Evolutionary conservation across 2,888 invertebrate species (phyloP).

Genomic region (Cheilosia variabilis): DNA sequence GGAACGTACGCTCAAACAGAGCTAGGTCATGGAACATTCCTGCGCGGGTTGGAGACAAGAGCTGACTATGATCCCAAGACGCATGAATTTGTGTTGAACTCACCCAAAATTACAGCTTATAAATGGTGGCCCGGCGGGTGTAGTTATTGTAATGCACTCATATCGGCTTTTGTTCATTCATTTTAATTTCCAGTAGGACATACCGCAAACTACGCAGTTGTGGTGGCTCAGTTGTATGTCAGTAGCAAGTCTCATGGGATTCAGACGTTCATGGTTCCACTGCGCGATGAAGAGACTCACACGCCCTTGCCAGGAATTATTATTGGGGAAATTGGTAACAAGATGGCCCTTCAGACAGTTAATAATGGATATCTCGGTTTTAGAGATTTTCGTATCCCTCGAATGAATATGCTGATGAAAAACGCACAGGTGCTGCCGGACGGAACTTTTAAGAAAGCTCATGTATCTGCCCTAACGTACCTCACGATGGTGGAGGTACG

Average conservation of each 20-base stretch:
- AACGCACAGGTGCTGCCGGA: slow-evolving; percentile 95
- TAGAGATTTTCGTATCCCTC: slow-evolving; percentile 93
- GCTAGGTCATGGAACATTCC: slow-evolving; percentile 95
- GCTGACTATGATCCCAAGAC: slow-evolving; percentile 93
- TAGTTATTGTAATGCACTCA: slow-evolving; percentile 84
- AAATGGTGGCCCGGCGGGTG: slow-evolving; percentile 99
- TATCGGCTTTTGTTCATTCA: not conserved
- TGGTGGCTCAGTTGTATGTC: slow-evolving; percentile 95
- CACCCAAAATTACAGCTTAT: slow-evolving; percentile 93
- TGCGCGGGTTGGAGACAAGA: slow-evolving; percentile 93
- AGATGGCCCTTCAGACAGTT: slow-evolving; percentile 94
- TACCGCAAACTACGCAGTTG: slow-evolving; percentile 95
- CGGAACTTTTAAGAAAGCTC: slow-evolving; percentile 93
- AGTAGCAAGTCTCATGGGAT: slow-evolving; percentile 92
- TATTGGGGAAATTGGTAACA: slow-evolving; percentile 97
- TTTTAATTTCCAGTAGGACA: slow-evolving; percentile 90
- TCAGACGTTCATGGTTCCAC: slow-evolving; percentile 95
- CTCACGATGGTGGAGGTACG: slow-evolving; percentile 96
- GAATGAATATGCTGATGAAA: slow-evolving; percentile 96
- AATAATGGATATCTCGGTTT: slow-evolving; percentile 97
- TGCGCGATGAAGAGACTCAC: slow-evolving; percentile 94
- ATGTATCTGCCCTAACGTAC: slow-evolving; percentile 92
- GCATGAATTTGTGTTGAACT: slow-evolving; percentile 93
- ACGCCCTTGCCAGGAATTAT: slow-evolving; percentile 93
- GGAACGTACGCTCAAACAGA: slow-evolving; percentile 98